A percentile compares a stretch with the other conserved stretches of the same genome.
phyloP scores from a whole-genome alignment of 2,888 invertebrate species.

The Malthinus flaveolus region DNA sequence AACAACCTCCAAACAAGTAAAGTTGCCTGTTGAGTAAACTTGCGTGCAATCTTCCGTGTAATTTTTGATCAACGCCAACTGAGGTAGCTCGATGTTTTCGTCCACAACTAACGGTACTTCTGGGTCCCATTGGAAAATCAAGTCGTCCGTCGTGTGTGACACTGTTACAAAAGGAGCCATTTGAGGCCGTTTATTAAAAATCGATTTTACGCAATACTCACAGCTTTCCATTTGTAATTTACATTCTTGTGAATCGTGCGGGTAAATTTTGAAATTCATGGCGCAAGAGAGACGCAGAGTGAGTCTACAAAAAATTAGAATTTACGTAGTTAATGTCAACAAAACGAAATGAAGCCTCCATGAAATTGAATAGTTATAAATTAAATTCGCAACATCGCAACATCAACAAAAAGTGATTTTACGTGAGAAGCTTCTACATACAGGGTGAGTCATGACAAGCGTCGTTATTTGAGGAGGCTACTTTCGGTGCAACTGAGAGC shows the following conservation, averaged over 20 bases:
- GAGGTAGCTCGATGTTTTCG: conserved; percentile 88
- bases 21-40: conserved; percentile 92
- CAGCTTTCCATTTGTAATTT: conserved; percentile 93
- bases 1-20: conserved; percentile 88
- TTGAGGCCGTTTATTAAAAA: neutral
- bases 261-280: conserved; percentile 94
- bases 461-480: too few species aligned
- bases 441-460: too few species aligned
- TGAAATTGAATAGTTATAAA: too few species aligned
- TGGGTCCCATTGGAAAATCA: conserved; percentile 93
- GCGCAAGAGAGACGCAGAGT: conserved; percentile 87
- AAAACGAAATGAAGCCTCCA: too few species aligned
- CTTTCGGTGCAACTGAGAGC: too few species aligned
- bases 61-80: conserved; percentile 82
- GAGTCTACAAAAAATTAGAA: conserved; percentile 57
- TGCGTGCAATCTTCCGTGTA: conserved; percentile 90
- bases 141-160: conserved; percentile 91
- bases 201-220: conserved; percentile 64
- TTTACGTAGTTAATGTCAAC: too few species aligned
- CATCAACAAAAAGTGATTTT: too few species aligned
- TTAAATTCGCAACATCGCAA: too few species aligned
- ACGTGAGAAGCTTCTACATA: too few species aligned
- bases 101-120: conserved; percentile 88
- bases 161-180: conserved; percentile 61
- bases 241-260: conserved; percentile 93